Evolutionary conservation across 92 coral and sea anemone genomes (phyloP).

Genomic region (Heliopora coerulea): DNA sequence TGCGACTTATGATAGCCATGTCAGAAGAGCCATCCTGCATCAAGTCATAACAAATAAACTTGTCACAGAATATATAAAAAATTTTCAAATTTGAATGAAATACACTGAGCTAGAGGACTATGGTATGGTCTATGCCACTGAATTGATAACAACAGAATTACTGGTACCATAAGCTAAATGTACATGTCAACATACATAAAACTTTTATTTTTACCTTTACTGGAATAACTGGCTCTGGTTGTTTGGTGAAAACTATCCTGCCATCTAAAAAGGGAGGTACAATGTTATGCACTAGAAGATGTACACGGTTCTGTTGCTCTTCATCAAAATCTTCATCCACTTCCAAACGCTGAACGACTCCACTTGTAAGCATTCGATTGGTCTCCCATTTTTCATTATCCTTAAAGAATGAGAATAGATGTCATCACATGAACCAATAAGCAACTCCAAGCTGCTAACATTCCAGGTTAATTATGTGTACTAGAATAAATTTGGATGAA

Average conservation of each 20-base stretch:
- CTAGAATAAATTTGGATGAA: too few species aligned
- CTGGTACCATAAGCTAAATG: too few species aligned
- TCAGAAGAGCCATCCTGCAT: constrained; percentile 90
- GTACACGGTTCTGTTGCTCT: constrained; percentile 91
- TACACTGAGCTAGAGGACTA: too few species aligned
- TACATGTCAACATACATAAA: too few species aligned
- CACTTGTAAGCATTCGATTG: constrained; percentile 97
- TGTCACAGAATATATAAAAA: too few species aligned
- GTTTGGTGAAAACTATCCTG: constrained; percentile 96
- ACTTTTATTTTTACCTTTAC: constrained; percentile 61
- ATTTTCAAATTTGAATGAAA: too few species aligned
- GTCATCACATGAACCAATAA: too few species aligned
- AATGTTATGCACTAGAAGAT: constrained; percentile 87
- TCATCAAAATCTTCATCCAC: constrained; percentile 99
- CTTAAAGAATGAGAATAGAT: too few species aligned
- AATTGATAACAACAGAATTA: too few species aligned
- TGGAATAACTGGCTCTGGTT: constrained; percentile 97
- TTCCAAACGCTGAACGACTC: constrained; percentile 95
- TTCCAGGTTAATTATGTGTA: too few species aligned
- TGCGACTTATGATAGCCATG: constrained; percentile 94
- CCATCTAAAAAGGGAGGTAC: constrained; percentile 98
- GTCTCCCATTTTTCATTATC: constrained; percentile 99
- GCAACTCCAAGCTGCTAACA: too few species aligned
- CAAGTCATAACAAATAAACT: not conserved
- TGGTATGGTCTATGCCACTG: too few species aligned